Percentiles rank a stretch among this genome's conserved stretches.
Conservation (phyloP, 2,888 invertebrate genomes). For the Cosmia trapezina region DNA sequence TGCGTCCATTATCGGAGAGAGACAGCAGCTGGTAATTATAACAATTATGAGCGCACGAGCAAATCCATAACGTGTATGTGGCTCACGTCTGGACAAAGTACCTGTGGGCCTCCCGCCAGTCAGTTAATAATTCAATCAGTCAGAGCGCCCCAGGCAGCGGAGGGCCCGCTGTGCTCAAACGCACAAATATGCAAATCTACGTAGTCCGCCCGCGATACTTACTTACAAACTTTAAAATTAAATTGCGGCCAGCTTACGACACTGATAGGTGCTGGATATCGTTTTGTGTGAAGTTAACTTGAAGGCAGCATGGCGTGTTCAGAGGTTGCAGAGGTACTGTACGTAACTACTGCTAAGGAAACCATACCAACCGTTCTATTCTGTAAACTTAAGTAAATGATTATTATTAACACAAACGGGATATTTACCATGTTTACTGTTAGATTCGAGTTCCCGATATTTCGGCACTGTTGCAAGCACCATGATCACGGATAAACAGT, state of each 20-base stretch:
- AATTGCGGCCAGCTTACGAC: conserved; percentile 74
- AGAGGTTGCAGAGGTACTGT: too few species aligned
- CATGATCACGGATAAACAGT: too few species aligned
- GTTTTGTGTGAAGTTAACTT: conserved; percentile 35
- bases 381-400: background rate
- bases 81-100: conserved; percentile 79
- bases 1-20: conserved; percentile 75
- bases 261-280: conserved; percentile 70
- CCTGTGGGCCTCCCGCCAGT: conserved; percentile 77
- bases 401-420: too few species aligned
- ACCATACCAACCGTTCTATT: background rate
- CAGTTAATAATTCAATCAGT: conserved; percentile 88
- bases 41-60: conserved; percentile 77
- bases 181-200: conserved; percentile 85
- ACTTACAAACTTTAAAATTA: conserved; percentile 80
- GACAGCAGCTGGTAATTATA: conserved; percentile 77
- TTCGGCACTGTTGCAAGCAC: too few species aligned
- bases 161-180: conserved; percentile 74
- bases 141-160: conserved; percentile 72
- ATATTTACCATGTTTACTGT: too few species aligned
- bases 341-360: too few species aligned
- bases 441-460: too few species aligned
- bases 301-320: background rate
- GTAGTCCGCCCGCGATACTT: conserved; percentile 71
- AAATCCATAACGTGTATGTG: conserved; percentile 74